Percentiles rank a stretch among this genome's conserved stretches.
Evolutionary conservation across 2,113 vertebrate species (phyloP).

Genomic region (Psammodynastes pulverulentus): DNA sequence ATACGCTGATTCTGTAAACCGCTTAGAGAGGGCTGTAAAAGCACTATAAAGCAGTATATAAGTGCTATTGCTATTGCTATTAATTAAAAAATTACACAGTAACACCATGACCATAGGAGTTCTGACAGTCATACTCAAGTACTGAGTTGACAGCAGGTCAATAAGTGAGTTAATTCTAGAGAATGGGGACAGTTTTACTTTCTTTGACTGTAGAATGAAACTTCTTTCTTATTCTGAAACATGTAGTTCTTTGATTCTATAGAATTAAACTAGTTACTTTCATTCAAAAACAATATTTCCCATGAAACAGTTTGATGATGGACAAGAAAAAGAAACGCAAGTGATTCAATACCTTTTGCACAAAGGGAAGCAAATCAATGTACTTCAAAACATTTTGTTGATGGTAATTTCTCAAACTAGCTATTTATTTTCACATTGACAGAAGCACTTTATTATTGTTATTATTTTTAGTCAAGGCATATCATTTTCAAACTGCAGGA

Average conservation of each 20-base stretch:
- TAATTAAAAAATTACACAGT: background rate
- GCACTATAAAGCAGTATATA: no score
- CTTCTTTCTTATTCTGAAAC: conserved; percentile 49
- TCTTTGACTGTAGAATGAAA: conserved; percentile 37
- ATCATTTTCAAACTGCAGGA: conserved; percentile 39
- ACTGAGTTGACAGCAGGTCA: background rate
- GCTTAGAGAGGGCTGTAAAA: no score
- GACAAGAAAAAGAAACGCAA: background rate
- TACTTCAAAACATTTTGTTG: conserved; percentile 56
- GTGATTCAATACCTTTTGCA: conserved; percentile 6
- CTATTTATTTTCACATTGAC: conserved; percentile 35
- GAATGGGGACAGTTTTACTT: background rate
- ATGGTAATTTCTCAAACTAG: conserved; percentile 55
- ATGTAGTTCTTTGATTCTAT: conserved; percentile 55
- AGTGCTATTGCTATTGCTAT: no score
- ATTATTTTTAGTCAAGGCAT: conserved; percentile 15
- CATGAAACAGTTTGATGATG: background rate
- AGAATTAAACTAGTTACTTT: conserved; percentile 38
- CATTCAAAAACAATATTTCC: background rate
- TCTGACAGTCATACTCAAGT: background rate
- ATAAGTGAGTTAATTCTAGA: background rate
- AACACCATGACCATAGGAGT: background rate
- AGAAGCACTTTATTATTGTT: conserved; percentile 21
- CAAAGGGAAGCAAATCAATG: conserved; percentile 41
- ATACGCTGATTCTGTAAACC: no score